These are phyloP conservation scores for Drosophila persimilis DNA, from an alignment of 1,140 invertebrate genomes.

Conservation along the genomic window DNA sequence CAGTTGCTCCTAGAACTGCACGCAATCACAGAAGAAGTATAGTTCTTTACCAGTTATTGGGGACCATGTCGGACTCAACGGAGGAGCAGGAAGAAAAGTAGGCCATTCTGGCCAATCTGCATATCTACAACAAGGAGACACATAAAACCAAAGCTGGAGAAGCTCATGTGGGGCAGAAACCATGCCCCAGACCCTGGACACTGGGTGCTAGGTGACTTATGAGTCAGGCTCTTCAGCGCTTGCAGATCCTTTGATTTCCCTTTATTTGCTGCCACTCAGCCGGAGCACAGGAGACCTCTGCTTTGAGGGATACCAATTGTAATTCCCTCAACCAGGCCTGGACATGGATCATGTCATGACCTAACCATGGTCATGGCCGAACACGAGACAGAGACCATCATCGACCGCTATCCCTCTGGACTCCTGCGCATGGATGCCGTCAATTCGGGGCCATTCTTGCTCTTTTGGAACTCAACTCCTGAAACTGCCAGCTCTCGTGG, in stretches of 20 bases:
- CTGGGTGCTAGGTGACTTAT: slow-evolving; percentile 62
- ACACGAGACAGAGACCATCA: slow-evolving; percentile 55
- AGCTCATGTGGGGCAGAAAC: slow-evolving; percentile 59
- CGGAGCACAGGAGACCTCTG: slow-evolving; percentile 63
- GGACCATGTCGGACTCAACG: slow-evolving; percentile 45
- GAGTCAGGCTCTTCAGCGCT: background rate
- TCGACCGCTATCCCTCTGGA: slow-evolving; percentile 71
- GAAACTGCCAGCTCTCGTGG: slow-evolving; percentile 66
- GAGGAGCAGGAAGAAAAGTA: slow-evolving; percentile 68
- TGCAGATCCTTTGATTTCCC: no score
- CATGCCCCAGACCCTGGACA: slow-evolving; percentile 22
- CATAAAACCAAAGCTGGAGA: slow-evolving; percentile 73
- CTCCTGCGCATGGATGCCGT: slow-evolving; percentile 74
- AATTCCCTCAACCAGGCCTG: slow-evolving; percentile 72
- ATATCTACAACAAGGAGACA: slow-evolving; percentile 78
- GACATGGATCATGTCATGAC: slow-evolving; percentile 71
- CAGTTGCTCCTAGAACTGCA: no score
- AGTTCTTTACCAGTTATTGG: no score
- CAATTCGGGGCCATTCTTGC: slow-evolving; percentile 67
- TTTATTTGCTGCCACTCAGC: slow-evolving; percentile 45
- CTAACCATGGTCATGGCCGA: slow-evolving; percentile 72
- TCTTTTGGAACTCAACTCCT: slow-evolving; percentile 69
- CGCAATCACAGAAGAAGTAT: no score
- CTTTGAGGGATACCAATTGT: slow-evolving; percentile 58
- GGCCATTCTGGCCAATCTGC: slow-evolving; percentile 58